These are phyloP conservation scores for Drosophila kohkoa DNA, from an alignment of 1,140 invertebrate genomes.

Conservation along the genomic window DNA sequence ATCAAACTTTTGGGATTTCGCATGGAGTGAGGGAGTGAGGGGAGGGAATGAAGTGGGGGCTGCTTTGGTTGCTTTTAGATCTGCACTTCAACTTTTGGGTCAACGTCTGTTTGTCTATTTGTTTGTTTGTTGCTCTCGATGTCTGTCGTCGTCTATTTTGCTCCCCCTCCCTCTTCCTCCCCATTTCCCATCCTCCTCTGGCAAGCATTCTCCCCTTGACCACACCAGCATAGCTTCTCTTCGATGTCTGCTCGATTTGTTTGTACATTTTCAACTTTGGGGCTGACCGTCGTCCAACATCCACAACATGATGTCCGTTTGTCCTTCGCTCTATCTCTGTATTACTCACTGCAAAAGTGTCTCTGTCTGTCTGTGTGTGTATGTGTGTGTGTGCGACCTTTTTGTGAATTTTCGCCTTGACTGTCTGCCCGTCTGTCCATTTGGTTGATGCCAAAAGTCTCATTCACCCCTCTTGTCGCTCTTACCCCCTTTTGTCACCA, in stretches of 20 bases:
- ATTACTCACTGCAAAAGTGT: constrained; percentile 10
- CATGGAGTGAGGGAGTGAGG: background rate
- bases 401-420: constrained; percentile 78
- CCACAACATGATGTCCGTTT: constrained; percentile 40
- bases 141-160: constrained; percentile 50
- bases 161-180: background rate
- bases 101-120: constrained; percentile 80
- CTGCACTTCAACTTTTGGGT: constrained; percentile 81
- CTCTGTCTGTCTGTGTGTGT: background rate
- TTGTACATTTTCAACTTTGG: constrained; percentile 71
- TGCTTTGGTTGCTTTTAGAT: constrained; percentile 66
- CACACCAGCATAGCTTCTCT: constrained; percentile 20
- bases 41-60: too few relatives aligned
- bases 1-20: constrained; percentile 65
- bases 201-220: background rate
- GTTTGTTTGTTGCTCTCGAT: constrained; percentile 78
- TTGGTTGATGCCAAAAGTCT: constrained; percentile 41
- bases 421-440: constrained; percentile 56
- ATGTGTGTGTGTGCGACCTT: constrained; percentile 60
- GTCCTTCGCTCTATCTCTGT: constrained; percentile 37
- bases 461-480: background rate
- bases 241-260: constrained; percentile 80
- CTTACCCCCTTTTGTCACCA: too few relatives aligned
- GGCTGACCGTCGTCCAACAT: constrained; percentile 51
- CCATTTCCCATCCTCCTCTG: too few relatives aligned